Evolutionary conservation across 2,113 vertebrate species (phyloP).

Genomic region (Crotalus helleri): DNA sequence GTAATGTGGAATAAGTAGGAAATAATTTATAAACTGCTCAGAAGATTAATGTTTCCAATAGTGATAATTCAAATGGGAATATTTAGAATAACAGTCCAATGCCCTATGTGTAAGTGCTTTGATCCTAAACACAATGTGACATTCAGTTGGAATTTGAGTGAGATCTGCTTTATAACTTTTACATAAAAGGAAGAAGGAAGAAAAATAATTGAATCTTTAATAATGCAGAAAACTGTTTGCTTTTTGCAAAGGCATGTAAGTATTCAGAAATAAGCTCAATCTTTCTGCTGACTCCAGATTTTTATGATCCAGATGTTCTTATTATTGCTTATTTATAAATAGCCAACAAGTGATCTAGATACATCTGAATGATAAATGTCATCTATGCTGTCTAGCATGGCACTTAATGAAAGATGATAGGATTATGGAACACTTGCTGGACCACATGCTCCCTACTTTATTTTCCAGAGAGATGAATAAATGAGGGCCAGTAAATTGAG

Average conservation of each 20-base stretch:
- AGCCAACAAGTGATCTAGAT: neutral
- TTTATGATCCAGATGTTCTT: neutral
- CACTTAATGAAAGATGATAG: neutral
- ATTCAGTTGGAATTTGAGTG: neutral
- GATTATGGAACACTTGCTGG: neutral
- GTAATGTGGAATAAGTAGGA: neutral
- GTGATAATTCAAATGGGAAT: neutral
- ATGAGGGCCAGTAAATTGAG: neutral
- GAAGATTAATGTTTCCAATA: constrained; percentile 7
- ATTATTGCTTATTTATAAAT: neutral
- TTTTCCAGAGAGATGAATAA: neutral
- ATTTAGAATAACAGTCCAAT: neutral
- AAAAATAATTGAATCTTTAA: neutral
- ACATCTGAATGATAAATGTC: neutral
- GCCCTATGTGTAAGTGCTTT: neutral
- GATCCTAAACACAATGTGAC: neutral
- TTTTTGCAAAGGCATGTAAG: neutral
- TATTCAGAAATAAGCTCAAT: neutral
- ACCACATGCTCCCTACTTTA: neutral
- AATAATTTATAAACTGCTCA: neutral
- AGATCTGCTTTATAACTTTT: neutral
- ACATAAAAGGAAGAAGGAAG: neutral
- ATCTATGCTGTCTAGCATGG: neutral
- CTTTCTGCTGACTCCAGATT: neutral
- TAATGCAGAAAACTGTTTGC: neutral